A percentile compares a stretch with the other conserved stretches of the same genome.
Evolutionary conservation across 2,797 vertebrate genomes (phyloP).

Genomic region (Cyprinella venusta): DNA sequence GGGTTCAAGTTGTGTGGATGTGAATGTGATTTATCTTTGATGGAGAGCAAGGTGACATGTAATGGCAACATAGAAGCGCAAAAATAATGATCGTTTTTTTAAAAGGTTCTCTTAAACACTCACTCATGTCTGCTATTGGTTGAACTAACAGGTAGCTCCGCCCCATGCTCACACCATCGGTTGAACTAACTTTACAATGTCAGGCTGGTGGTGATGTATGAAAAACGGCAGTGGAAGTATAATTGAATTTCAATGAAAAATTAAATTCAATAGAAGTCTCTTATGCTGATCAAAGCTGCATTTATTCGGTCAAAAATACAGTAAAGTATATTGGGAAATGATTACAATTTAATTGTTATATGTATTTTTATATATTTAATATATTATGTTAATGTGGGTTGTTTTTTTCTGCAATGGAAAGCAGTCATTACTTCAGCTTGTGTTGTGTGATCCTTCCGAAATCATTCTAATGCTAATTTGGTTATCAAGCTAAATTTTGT

Average conservation of each 20-base stretch:
- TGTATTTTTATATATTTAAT: not conserved
- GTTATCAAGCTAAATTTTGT: not conserved
- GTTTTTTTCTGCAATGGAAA: not conserved
- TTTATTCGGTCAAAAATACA: not conserved
- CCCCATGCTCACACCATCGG: not conserved
- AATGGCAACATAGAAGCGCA: not conserved
- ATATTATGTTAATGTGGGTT: not conserved
- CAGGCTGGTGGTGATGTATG: not conserved
- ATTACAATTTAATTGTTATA: not conserved
- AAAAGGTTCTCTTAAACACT: not conserved
- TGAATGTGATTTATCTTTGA: not conserved
- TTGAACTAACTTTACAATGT: not conserved
- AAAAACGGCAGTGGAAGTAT: not conserved
- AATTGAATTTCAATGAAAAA: not conserved
- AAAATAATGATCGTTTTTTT: not conserved
- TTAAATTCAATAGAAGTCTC: not conserved
- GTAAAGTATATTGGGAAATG: not conserved
- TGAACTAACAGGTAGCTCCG: not conserved
- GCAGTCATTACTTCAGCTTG: not conserved
- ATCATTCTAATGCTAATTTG: not conserved
- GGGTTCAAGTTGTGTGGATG: constrained; percentile 8
- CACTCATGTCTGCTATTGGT: not conserved
- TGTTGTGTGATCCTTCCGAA: not conserved
- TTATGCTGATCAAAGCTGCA: not conserved
- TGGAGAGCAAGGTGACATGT: not conserved